Conservation (phyloP, 2,113 vertebrate species). For the Rousettus leschenaultii region DNA sequence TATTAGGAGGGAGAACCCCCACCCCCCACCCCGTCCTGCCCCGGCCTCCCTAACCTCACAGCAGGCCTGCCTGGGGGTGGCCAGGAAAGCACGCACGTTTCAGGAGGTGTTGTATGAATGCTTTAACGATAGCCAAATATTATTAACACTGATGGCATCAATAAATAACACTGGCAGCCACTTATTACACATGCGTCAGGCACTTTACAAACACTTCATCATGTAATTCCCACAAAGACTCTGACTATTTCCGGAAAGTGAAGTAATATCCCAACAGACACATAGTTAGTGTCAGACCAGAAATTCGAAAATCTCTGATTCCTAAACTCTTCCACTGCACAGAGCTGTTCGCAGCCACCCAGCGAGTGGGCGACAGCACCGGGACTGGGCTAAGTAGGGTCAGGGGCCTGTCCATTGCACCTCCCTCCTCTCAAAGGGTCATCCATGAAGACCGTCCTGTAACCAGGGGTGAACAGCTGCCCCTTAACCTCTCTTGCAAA, state of each 20-base stretch:
- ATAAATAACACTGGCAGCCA: background rate
- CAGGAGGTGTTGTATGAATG: background rate
- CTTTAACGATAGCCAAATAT: background rate
- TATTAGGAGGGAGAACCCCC: background rate
- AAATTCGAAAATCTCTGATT: background rate
- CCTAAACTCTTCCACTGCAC: background rate
- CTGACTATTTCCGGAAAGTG: background rate
- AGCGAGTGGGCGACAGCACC: fast-evolving
- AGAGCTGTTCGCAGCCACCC: background rate
- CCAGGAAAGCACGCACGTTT: background rate
- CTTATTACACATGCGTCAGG: background rate
- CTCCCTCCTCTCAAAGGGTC: background rate
- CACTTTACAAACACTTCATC: background rate
- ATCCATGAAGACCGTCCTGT: background rate
- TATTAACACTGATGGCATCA: background rate
- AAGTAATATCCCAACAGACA: background rate
- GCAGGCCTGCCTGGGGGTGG: background rate
- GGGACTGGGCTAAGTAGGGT: background rate
- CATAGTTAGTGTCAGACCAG: background rate
- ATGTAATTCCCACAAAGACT: background rate
- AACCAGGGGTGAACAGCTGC: background rate
- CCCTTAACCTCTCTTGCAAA: background rate
- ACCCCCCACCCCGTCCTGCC: background rate
- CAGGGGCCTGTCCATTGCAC: background rate
- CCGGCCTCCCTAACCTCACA: background rate